These are phyloP conservation scores for Epistrophe grossulariae DNA, from an alignment of 2,888 invertebrate genomes.

Conservation along the genomic window DNA sequence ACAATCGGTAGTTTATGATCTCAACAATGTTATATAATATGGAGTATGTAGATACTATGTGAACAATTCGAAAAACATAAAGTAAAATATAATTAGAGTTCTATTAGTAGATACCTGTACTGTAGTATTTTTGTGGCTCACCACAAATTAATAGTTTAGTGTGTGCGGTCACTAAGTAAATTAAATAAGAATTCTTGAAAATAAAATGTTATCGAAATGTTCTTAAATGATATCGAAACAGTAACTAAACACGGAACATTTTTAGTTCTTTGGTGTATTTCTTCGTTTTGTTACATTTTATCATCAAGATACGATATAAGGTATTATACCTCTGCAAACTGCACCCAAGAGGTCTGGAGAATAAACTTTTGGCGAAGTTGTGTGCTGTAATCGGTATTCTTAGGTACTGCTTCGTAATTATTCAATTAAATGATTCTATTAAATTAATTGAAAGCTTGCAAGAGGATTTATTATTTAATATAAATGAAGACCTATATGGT, in stretches of 20 bases:
- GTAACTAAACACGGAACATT: constrained; percentile 54
- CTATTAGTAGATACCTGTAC: constrained; percentile 14
- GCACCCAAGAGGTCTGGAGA: background rate
- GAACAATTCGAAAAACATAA: constrained; percentile 1
- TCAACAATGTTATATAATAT: constrained; percentile 57
- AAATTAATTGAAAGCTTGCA: background rate
- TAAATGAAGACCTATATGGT: too few species aligned
- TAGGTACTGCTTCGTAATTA: background rate
- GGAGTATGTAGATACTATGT: too few species aligned
- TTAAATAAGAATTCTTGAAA: background rate
- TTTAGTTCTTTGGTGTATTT: constrained; percentile 38
- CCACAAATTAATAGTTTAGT: background rate
- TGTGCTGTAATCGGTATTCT: background rate
- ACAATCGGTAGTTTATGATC: constrained; percentile 45
- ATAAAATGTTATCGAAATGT: constrained; percentile 7
- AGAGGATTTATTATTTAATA: too few species aligned
- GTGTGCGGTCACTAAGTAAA: constrained; percentile 15
- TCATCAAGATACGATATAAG: constrained; percentile 11
- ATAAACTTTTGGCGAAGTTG: background rate
- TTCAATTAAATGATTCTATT: background rate
- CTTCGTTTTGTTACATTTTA: background rate
- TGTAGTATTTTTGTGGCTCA: background rate
- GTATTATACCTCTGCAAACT: too few species aligned
- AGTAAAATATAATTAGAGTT: background rate
- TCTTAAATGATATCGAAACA: constrained; percentile 34